Percentiles rank a stretch among this genome's conserved stretches.
phyloP scores from a whole-genome alignment of 2,113 vertebrate genomes.

The Protobothrops mucrosquamatus region DNA sequence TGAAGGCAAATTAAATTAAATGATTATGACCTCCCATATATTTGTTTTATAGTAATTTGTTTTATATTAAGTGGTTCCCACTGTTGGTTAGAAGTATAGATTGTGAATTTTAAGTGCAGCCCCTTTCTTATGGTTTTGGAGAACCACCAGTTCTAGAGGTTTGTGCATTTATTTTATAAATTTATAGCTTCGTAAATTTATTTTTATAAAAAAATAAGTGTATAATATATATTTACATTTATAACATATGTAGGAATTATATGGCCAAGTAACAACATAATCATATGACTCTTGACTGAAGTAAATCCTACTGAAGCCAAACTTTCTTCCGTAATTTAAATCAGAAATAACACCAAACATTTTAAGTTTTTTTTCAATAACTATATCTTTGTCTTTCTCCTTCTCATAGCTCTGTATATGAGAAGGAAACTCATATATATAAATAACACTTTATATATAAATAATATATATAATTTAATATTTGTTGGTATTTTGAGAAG shows the following conservation, averaged over 20 bases:
- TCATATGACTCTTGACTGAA: not conserved
- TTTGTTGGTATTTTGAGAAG: not conserved
- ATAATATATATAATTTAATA: too few species aligned
- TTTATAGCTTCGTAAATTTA: not conserved
- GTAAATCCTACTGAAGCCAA: not conserved
- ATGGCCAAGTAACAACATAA: not conserved
- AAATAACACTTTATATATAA: too few species aligned
- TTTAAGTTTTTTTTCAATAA: not conserved
- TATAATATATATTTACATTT: not conserved
- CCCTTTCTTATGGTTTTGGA: constrained; percentile 1
- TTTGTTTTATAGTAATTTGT: not conserved
- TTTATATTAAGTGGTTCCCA: not conserved
- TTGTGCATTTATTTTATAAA: not conserved
- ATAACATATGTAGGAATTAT: not conserved
- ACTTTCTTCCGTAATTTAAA: not conserved
- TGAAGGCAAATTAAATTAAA: not conserved
- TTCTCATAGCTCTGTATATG: not conserved
- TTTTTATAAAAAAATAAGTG: not conserved
- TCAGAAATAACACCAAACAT: not conserved
- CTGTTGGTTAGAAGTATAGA: not conserved
- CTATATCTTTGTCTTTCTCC: not conserved
- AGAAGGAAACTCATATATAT: not conserved
- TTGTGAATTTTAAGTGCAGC: not conserved
- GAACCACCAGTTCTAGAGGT: not conserved
- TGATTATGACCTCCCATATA: not conserved